Base-by-base conservation (phyloP, 1,140 invertebrate species). In the Heliconius congener region DNA sequence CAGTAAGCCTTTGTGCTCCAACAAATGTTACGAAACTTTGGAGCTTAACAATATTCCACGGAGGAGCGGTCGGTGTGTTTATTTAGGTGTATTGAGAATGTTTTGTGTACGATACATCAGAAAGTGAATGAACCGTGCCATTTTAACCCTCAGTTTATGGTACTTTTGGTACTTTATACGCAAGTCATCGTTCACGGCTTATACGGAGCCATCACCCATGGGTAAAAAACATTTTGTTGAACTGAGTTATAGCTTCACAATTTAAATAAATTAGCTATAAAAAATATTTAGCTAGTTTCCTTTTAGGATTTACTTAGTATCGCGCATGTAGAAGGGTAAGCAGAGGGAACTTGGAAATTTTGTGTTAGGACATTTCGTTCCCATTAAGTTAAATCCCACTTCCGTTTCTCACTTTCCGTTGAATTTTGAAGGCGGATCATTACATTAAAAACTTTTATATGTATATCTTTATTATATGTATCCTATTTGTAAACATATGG, bases 41-140 rank as follows among this genome's bases (percentile, higher is more conserved):
- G 18, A 72, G 71, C 34, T 39, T 39, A 72, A 72, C 39, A 37
- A 74, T 74, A 52, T 52, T 27, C 46, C 34, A 8, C 66, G 30
- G 34, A 23, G 16, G 8, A 39, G 52, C 55, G 55, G 34, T 72
- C 71, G 2, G 9, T 39, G 30, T 60, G 60, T 75, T 75, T 37
- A 75, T 66, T 75, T 75, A 75, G 74, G 74, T 75, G 55, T 66
- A 75, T 75, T 75, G 52, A 57, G 34, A 42, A 75, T 66, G 18
- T 37, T 75, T 37, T 57, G 52, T 30, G 70, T 72, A 19, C 34
- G 70, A 71, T 39, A 72, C 71, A 72, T 72, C 71, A 72, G 3
- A 72, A 72, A 42, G 71, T 72, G 34, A 72, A 39, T 42, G n/a
- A 72, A 72, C 71, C 71, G 66, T 76, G 34, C 37, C 55, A 66